Evolutionary conservation across 2,113 vertebrate species (phyloP), one percentile per base, ranked within the genome.

Genomic region (Spea bombifrons): DNA sequence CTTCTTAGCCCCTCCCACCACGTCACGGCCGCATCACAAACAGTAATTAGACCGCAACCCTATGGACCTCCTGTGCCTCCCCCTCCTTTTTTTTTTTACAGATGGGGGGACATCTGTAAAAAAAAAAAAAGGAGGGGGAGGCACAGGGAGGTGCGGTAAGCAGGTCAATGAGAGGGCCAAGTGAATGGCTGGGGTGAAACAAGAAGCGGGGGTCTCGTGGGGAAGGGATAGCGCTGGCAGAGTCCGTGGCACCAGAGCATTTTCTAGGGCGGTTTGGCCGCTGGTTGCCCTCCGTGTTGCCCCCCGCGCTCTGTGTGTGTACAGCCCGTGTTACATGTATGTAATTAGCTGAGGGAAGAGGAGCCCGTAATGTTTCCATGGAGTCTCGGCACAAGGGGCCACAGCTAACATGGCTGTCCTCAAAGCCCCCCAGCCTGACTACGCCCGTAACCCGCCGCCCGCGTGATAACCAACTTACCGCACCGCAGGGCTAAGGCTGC

Each of bases 401-500:
- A 53, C 6, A 53, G 6, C 52, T 53, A 53, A 8, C 12, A 12
- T 53, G 12, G 6, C 52, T 53, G 52, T 12, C 52, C 6, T 53
- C 52, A 53, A 7, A 53, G 52, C 16, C 63, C 63, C 8, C 4
- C 13, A 7, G 15, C 16, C 12, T 4, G n/a, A 3, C 8, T 16
- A 16, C 16, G 3, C 15, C n/a, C 5, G 7, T 64, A 5, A 3
- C 12, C 16, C 7, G 6, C 6, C 5, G 0, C 48, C 46, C 15
- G 13, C 3, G 15, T 30, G 3, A 43, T 13, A 47, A 10, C 13
- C 45, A n/a, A 3, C 3, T 61, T 9, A 45, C 6, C 1, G 46
- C 43, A 44, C 71, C 46, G 17, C 72, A 75, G 73, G 48, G 44
- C 64, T 17, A 75, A 66, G 61, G 30, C 61, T 13, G 47, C 52